Percentiles rank a stretch among this genome's conserved stretches.
These are phyloP conservation scores for Cryptotis parvus DNA, from an alignment of 2,113 vertebrate species.

Conservation along the genomic window DNA sequence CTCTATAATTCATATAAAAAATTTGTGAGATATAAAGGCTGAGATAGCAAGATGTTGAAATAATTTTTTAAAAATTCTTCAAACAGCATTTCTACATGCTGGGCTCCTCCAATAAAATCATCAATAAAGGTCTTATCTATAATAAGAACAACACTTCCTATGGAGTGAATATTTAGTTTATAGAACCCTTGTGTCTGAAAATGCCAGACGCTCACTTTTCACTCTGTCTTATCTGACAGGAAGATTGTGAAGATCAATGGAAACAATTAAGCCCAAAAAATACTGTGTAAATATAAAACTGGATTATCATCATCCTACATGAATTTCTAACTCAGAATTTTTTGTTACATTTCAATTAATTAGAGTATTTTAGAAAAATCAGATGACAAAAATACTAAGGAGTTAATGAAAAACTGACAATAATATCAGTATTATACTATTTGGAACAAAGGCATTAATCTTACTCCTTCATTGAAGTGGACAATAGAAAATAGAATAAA, in stretches of 20 bases:
- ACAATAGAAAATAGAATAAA: background rate
- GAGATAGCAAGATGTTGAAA: slow-evolving; percentile 44
- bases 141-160: slow-evolving; percentile 40
- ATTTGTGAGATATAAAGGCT: slow-evolving; percentile 27
- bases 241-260: slow-evolving; percentile 23
- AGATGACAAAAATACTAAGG: background rate
- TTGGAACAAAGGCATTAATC: background rate
- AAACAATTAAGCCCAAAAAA: slow-evolving; percentile 59
- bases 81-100: slow-evolving; percentile 51
- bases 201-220: slow-evolving; percentile 38
- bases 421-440: background rate
- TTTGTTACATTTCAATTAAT: slow-evolving; percentile 35
- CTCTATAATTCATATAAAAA: slow-evolving; percentile 17
- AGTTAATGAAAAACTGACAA: background rate
- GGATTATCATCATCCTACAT: background rate
- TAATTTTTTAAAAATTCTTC: slow-evolving; percentile 26
- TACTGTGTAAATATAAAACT: background rate
- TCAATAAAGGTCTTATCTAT: slow-evolving; percentile 49
- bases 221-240: slow-evolving; percentile 23
- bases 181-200: slow-evolving; percentile 39
- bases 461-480: background rate
- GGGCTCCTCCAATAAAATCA: slow-evolving; percentile 30
- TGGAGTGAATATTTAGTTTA: slow-evolving; percentile 1
- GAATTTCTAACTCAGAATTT: slow-evolving; percentile 29
- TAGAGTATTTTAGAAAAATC: slow-evolving; percentile 46